These are phyloP conservation scores for Paramisgurnus dabryanus DNA, from an alignment of 2,113 vertebrate genomes.

Conservation along the genomic window DNA sequence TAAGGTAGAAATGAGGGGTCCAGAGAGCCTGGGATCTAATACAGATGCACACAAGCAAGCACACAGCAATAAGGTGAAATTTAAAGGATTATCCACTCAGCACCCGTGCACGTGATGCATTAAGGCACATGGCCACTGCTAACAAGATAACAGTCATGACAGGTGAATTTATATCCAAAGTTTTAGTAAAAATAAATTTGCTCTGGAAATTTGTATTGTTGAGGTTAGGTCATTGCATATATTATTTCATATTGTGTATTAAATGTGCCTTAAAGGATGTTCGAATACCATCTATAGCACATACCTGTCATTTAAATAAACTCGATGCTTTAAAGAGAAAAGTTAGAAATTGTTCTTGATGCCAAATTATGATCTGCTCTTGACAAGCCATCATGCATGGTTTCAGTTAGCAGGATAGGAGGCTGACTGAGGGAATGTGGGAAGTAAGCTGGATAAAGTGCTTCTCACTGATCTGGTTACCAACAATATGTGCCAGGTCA, in stretches of 20 bases:
- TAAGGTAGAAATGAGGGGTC: background rate
- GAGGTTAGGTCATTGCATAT: background rate
- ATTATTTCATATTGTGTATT: background rate
- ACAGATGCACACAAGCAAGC: background rate
- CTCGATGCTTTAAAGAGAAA: background rate
- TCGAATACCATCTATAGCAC: background rate
- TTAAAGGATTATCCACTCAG: constrained; percentile 37
- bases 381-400: background rate
- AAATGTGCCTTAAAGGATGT: background rate
- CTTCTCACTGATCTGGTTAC: constrained; percentile 41
- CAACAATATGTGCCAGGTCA: constrained; percentile 39
- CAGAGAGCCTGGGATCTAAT: background rate
- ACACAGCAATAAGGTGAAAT: background rate
- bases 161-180: constrained; percentile 6
- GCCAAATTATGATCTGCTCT: constrained; percentile 27
- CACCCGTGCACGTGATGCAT: background rate
- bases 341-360: background rate
- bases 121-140: constrained; percentile 20
- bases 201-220: background rate
- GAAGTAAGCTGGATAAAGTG: constrained; percentile 51
- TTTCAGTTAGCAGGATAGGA: constrained; percentile 7
- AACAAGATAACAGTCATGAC: constrained; percentile 39
- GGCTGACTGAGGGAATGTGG: constrained; percentile 39
- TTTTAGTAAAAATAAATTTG: background rate
- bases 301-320: background rate